These are phyloP conservation scores for Orestias chungarensis DNA, from an alignment of 2,797 vertebrate species.

Conservation along the genomic window DNA sequence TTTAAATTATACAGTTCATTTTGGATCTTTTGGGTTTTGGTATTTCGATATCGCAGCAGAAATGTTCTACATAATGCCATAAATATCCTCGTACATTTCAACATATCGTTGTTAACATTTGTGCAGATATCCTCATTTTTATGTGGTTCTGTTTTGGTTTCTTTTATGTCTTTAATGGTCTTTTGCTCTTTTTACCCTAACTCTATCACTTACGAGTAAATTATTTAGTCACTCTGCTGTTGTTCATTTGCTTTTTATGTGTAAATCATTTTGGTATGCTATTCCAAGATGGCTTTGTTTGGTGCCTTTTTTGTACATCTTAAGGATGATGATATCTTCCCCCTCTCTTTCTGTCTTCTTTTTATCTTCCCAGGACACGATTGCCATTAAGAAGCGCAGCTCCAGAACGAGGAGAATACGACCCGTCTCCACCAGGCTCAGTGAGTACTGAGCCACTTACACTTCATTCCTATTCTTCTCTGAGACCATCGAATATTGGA, in stretches of 20 bases:
- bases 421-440: slow-evolving; percentile 89
- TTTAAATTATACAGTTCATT: background rate
- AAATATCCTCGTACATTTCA: background rate
- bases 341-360: slow-evolving; percentile 2
- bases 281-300: background rate
- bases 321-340: background rate
- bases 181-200: background rate
- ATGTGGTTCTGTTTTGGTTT: too few species aligned
- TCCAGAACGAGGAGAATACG: slow-evolving; percentile 89
- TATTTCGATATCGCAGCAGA: background rate
- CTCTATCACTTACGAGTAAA: background rate
- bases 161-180: background rate
- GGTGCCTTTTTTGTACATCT: slow-evolving; percentile 10
- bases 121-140: too few species aligned
- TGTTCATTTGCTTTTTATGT: background rate
- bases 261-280: background rate
- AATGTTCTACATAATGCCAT: background rate
- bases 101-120: background rate
- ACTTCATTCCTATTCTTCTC: background rate
- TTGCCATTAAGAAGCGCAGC: slow-evolving; percentile 89
- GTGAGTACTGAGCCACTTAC: slow-evolving; percentile 74
- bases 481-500: background rate
- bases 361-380: slow-evolving; percentile 84
- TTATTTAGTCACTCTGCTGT: background rate
- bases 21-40: background rate